Evolutionary conservation across 30 jellyfish, hydroid and myxozoan species (phyloP).

Genomic region (Aurelia sp.): DNA sequence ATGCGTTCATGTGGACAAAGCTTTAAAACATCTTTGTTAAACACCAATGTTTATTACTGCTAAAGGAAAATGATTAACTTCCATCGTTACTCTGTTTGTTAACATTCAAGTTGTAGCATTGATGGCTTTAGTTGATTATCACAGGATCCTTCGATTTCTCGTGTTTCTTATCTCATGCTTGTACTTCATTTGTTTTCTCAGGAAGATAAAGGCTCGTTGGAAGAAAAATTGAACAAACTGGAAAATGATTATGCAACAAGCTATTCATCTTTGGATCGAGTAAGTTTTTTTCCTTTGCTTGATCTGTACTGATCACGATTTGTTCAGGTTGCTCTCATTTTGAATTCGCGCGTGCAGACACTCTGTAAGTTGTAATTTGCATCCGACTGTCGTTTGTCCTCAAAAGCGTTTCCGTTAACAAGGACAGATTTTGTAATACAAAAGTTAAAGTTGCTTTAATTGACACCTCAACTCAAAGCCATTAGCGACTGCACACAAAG

Average conservation of each 20-base stretch:
- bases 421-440: too few species aligned
- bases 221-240: constrained; percentile 32
- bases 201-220: constrained; percentile 63
- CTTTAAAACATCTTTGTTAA: too few species aligned
- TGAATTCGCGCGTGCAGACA: too few species aligned
- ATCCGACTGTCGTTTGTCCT: too few species aligned
- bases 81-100: background rate
- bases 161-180: background rate
- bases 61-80: background rate
- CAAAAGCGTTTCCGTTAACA: too few species aligned
- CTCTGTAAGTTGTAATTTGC: too few species aligned
- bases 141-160: background rate
- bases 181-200: constrained; percentile 5
- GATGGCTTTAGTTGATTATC: background rate
- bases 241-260: constrained; percentile 70
- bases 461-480: too few species aligned
- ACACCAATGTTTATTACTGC: background rate
- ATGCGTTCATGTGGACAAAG: too few species aligned
- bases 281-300: background rate
- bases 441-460: too few species aligned
- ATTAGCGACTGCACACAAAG: too few species aligned
- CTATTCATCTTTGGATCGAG: constrained; percentile 63
- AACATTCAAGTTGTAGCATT: background rate
- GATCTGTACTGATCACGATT: too few species aligned
- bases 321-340: too few species aligned